Percentiles rank a stretch among this genome's conserved stretches.
These are phyloP conservation scores for Euplagia quadripunctaria DNA, from an alignment of 2,888 invertebrate species.

Conservation along the genomic window DNA sequence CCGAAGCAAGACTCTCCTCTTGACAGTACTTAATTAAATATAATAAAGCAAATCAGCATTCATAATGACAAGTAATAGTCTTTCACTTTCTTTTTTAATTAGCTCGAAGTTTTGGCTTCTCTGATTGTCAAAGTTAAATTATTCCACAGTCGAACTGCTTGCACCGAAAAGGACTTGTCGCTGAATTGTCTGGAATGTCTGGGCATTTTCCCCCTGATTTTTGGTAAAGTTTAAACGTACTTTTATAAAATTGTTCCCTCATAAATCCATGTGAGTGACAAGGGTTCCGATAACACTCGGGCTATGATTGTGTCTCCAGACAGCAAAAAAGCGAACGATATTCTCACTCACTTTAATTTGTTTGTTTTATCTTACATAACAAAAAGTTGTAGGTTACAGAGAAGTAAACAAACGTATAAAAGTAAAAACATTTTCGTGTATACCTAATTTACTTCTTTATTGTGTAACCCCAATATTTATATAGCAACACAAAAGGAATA, in stretches of 20 bases:
- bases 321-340: conserved; percentile 24
- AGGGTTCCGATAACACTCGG: conserved; percentile 28
- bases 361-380: conserved; percentile 43
- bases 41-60: too few relatives aligned
- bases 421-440: conserved; percentile 39
- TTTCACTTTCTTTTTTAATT: too few relatives aligned
- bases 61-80: too few relatives aligned
- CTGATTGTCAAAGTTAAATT: too few relatives aligned
- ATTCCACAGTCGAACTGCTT: too few relatives aligned
- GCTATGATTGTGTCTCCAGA: conserved; percentile 33
- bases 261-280: conserved; percentile 47
- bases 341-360: conserved; percentile 37
- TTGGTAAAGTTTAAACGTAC: too few relatives aligned
- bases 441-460: conserved; percentile 21
- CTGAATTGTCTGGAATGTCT: too few relatives aligned
- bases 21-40: too few relatives aligned
- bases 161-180: too few relatives aligned
- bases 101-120: too few relatives aligned
- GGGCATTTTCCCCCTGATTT: too few relatives aligned
- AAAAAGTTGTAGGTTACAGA: conserved; percentile 19
- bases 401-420: conserved; percentile 54
- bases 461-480: conserved; percentile 9
- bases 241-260: conserved; percentile 9
- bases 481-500: conserved; percentile 10
- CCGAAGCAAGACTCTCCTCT: too few relatives aligned